Conservation (phyloP, 1,140 invertebrate species). For the Sycobia sp. region DNA sequence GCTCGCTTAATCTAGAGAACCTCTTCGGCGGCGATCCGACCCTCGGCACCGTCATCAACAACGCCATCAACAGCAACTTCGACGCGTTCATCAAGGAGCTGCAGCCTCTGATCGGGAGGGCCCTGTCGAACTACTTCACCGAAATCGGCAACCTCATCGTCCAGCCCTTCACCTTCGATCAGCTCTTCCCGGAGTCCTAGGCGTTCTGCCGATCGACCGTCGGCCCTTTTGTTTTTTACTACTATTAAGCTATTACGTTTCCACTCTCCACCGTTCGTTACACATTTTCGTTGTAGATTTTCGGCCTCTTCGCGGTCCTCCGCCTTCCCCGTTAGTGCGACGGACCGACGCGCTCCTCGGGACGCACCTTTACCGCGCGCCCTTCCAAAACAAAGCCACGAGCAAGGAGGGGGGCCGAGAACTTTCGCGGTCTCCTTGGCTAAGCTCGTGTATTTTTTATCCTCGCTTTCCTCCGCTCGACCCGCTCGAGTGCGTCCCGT, state of each 20-base stretch:
- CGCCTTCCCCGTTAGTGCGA: not conserved
- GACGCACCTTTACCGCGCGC: too few species aligned
- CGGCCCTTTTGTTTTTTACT: not conserved
- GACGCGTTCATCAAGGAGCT: constrained; percentile 65
- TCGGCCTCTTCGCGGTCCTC: not conserved
- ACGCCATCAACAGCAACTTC: constrained; percentile 69
- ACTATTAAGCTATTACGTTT: not conserved
- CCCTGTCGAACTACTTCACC: constrained; percentile 62
- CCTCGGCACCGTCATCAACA: constrained; percentile 65
- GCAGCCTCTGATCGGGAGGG: constrained; percentile 66
- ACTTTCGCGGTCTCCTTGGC: too few species aligned
- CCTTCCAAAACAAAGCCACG: too few species aligned
- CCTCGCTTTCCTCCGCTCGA: not conserved
- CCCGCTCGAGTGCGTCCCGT: too few species aligned
- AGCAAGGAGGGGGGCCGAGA: too few species aligned
- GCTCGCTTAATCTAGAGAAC: constrained; percentile 66
- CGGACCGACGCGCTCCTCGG: not conserved
- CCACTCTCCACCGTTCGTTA: not conserved
- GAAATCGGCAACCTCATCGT: constrained; percentile 67
- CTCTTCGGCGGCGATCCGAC: constrained; percentile 66
- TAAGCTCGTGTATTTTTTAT: not conserved
- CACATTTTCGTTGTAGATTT: not conserved
- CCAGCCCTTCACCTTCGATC: constrained; percentile 60
- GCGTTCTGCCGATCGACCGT: not conserved
- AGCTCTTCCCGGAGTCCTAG: constrained; percentile 63